phyloP scores from a whole-genome alignment of 35 echinoderm and acorn worm genomes.

The Apostichopus californicus region DNA sequence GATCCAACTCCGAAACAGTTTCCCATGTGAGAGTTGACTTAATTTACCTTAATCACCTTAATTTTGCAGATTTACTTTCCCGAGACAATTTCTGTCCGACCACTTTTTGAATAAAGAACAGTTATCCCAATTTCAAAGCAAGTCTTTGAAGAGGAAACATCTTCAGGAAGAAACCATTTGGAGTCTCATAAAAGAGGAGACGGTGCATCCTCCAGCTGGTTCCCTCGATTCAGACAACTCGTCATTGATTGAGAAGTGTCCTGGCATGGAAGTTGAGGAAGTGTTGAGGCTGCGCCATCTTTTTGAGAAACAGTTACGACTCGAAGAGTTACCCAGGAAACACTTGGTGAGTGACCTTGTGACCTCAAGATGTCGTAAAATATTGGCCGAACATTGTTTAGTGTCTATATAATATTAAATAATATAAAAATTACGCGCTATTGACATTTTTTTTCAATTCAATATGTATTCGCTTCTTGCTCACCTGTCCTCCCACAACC shows the following conservation, averaged over 20 bases:
- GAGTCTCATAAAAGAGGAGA: neutral
- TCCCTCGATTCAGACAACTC: neutral
- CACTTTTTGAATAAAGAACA: conserved; percentile 39
- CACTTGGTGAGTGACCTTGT: neutral
- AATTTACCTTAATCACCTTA: neutral
- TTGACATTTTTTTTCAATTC: too few relatives aligned
- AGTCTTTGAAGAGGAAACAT: conserved; percentile 2
- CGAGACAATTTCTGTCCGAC: conserved; percentile 45
- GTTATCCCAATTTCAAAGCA: conserved; percentile 10
- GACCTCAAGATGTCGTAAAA: neutral
- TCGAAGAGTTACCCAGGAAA: conserved; percentile 4
- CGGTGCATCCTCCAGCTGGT: neutral
- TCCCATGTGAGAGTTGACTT: too few relatives aligned
- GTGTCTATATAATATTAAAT: too few relatives aligned
- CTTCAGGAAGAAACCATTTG: neutral
- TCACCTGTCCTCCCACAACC: too few relatives aligned
- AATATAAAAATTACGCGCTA: too few relatives aligned
- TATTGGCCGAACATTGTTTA: too few relatives aligned
- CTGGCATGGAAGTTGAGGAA: neutral
- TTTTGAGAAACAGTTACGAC: neutral
- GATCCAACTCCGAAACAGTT: too few relatives aligned
- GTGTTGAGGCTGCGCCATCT: neutral
- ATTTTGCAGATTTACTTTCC: conserved; percentile 34
- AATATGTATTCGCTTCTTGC: too few relatives aligned
- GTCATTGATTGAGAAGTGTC: neutral